Evolutionary conservation across 2,113 vertebrate genomes (phyloP).

Genomic region (Phalacrocorax pelagicus): DNA sequence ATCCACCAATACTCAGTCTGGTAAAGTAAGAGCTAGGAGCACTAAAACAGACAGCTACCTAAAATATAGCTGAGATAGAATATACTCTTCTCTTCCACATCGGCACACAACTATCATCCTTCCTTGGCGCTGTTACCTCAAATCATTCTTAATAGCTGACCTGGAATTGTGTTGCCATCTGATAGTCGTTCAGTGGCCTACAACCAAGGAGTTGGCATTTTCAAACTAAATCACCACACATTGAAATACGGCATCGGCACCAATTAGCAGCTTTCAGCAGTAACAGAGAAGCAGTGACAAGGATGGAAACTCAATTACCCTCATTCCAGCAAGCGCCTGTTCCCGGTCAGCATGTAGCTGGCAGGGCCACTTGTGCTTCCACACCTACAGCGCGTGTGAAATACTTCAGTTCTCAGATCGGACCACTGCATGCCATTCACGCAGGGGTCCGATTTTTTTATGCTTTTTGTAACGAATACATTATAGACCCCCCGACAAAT

Average conservation of each 20-base stretch:
- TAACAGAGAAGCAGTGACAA: background rate
- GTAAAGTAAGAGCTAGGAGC: background rate
- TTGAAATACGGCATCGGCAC: background rate
- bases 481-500: background rate
- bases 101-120: background rate
- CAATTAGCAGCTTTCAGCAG: constrained; percentile 50
- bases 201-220: background rate
- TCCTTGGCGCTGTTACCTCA: background rate
- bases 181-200: background rate
- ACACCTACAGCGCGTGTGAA: fast-evolving
- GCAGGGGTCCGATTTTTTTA: background rate
- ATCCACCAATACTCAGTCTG: background rate
- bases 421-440: background rate
- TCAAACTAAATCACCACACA: background rate
- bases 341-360: background rate
- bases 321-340: background rate
- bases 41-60: background rate
- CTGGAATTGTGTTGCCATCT: background rate
- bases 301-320: background rate
- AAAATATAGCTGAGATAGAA: background rate
- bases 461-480: background rate
- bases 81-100: background rate
- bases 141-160: background rate
- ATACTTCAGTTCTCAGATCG: background rate
- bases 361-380: background rate